These are phyloP conservation scores for Anastatus disparis DNA, from an alignment of 1,140 invertebrate genomes.

Conservation along the genomic window DNA sequence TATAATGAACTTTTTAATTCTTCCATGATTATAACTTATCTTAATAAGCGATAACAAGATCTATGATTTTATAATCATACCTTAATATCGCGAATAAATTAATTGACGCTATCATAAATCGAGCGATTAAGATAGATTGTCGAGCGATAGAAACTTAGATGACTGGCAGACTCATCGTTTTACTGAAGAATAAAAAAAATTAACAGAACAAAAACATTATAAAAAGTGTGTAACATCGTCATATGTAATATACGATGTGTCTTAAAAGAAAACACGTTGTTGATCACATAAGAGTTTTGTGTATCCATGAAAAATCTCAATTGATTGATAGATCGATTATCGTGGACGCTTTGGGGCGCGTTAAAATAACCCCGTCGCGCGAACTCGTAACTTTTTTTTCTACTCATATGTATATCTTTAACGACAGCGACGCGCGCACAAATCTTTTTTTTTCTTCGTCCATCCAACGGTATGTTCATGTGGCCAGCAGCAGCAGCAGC, in stretches of 20 bases:
- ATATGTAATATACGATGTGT: background rate
- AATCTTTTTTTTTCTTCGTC: background rate
- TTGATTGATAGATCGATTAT: conserved; percentile 41
- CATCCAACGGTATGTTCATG: background rate
- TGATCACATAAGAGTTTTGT: conserved; percentile 15
- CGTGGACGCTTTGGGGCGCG: conserved; percentile 22
- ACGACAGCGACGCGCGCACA: background rate
- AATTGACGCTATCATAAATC: conserved; percentile 1
- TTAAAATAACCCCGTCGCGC: too few species aligned
- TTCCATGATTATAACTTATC: too few species aligned
- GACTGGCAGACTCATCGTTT: background rate
- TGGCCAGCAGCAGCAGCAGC: too few species aligned
- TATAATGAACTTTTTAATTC: too few species aligned
- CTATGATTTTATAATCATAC: background rate
- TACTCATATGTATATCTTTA: background rate
- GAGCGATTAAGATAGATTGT: background rate
- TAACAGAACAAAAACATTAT: background rate
- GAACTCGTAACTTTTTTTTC: background rate
- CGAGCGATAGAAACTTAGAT: background rate
- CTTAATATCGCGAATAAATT: background rate
- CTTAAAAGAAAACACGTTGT: background rate
- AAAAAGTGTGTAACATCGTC: background rate
- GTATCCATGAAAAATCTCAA: conserved; percentile 7
- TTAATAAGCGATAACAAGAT: conserved; percentile 3
- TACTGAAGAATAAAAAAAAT: background rate